Percentiles rank a stretch among this genome's conserved stretches.
phyloP scores from a whole-genome alignment of 2,797 vertebrate species.

The Phataginus tricuspis region DNA sequence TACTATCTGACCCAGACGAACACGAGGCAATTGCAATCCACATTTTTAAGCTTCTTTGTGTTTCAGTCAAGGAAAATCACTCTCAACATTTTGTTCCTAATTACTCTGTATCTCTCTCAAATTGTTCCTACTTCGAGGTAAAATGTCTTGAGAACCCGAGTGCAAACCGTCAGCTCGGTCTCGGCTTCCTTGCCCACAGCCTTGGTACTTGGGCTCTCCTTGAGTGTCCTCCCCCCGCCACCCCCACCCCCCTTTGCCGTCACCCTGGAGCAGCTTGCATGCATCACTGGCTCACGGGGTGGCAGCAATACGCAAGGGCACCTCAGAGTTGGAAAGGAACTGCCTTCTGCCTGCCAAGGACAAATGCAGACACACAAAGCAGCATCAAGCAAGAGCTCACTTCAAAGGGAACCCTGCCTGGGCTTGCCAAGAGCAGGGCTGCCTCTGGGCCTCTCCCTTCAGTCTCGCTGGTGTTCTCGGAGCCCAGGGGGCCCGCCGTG shows the following conservation, averaged over 20 bases:
- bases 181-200: not conserved
- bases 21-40: not conserved
- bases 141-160: not conserved
- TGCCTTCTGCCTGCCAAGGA: constrained; percentile 68
- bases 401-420: constrained; percentile 68
- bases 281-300: constrained; percentile 32
- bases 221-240: not conserved
- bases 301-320: constrained; percentile 69
- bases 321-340: constrained; percentile 66
- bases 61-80: constrained; percentile 16
- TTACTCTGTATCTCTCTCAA: not conserved
- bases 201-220: not conserved
- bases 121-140: not conserved
- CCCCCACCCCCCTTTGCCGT: not conserved
- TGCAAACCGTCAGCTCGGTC: not conserved
- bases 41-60: constrained; percentile 25
- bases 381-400: constrained; percentile 67
- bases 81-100: constrained; percentile 9
- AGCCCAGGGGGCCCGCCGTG: not conserved
- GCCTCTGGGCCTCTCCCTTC: constrained; percentile 59
- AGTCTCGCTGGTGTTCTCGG: constrained; percentile 9
- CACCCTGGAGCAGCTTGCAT: not conserved
- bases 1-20: not conserved
- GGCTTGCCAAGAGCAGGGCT: constrained; percentile 69
- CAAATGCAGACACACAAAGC: constrained; percentile 69